Evolutionary conservation across 2,797 vertebrate genomes (phyloP), one percentile per base, ranked within the genome.

Genomic region (Periophthalmus magnuspinnatus): DNA sequence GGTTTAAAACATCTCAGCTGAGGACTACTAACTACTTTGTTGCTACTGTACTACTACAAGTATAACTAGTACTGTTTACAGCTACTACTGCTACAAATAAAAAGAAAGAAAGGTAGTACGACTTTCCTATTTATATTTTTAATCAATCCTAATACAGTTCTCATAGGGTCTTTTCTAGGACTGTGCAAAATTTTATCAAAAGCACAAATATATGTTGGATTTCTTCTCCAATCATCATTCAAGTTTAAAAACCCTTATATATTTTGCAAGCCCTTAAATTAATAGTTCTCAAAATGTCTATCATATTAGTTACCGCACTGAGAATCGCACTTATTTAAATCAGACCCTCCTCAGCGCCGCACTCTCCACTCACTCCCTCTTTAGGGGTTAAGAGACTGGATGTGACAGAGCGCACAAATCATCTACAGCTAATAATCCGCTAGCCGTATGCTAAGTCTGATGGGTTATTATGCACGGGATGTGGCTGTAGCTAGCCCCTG

Each of bases 401-500:
- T 67, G 33, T 65, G 69, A 14, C 36, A 69, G 69, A 76, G 65
- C 13, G 48, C 56, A 48, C 52, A 33, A 74, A 60, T 74, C 70
- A 75, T 41, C 21, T 57, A 41, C 32, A 1, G 21, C 38, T 72
- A 69, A 83, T 81, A 72, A 78, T 69, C 68, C 78, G 47, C 57
- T 54, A 66, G 76, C 69, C 69, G 38, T 55, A 59, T 83, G 64
- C 68, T 83, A 81, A 74, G 65, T 69, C 72, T 65, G 70, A 14
- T 54, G 60, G 24, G 63, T 82, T 78, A 77, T 79, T 81, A 88
- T 79, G 68, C 65, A 78, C 74, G 16, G 3, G 67, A 67, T 70
- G 50, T 32, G 68, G 55, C 62, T 36, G 36, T 70, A 19, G 21
- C 19, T 2, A 54, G 45, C 74, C 72, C 48, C 54, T 21, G 6